Evolutionary conservation across 2,888 invertebrate species (phyloP), one percentile per base, ranked within the genome.

Genomic region (Oscheius sp.): DNA sequence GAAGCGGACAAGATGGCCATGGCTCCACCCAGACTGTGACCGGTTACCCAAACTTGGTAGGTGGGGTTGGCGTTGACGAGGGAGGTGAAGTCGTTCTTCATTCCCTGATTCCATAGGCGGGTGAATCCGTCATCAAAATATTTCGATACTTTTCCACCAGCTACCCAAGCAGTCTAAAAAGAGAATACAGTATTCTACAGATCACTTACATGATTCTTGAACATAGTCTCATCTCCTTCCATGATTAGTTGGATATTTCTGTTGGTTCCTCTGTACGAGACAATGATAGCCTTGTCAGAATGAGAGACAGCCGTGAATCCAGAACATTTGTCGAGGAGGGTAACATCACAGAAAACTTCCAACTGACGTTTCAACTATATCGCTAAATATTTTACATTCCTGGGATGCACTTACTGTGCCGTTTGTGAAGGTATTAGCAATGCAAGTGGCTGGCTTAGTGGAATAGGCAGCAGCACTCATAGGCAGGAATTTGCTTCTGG

Each of bases 11-110:
- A 74, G 1, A 83, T 76, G 25, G 84, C 84, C 79, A 84, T 78
- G 23, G 84, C 81, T 46, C 84, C 84, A 52, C 84, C 80, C 49
- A 84, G 77, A 29, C 78, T 79, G 73, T 82, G 83, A 41, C 81
- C 81, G 18, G 78, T 80, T 29, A 82, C 73, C 77, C 78, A 81
- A 49, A 83, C 72, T 64, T 78, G 73, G 61, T 79, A 84, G 69
- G 76, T 79, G 16, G 81, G 81, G 56, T 81, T 74, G 53, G 78
- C 68, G 66, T 72, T 77, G 41, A 63, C 72, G 5, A 80, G 71
- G 0, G 77, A 63, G 49, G 74, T 76, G 69, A 80, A 76, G 45
- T 79, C 80, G 41, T 76, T 77, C 74, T 78, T 78, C 52, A 84
- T 59, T 69, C 82, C 84, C n/a, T 76, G 76, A 29, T 80, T 78